Evolutionary conservation across 2,113 vertebrate species (phyloP), one percentile per base, ranked within the genome.

Genomic region (Ceuthmochares aereus): DNA sequence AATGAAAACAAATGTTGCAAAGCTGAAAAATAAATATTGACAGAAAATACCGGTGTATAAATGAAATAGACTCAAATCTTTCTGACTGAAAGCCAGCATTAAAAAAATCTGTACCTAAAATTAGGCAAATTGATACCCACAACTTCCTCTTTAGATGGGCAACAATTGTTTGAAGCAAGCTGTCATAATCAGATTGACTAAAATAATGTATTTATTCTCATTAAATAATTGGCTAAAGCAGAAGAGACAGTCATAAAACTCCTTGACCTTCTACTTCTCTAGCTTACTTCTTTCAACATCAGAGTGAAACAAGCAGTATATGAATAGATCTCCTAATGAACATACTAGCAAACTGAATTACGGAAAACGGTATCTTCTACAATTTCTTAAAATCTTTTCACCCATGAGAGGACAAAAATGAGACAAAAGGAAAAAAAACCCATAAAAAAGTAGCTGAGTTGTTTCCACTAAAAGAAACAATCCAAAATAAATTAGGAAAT

Each of bases 331-430:
- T 15, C 14, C 17, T 45, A 19, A 9, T 8, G 23, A 73, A 49
- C 18, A 45, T 9, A 26, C 2, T 18, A 84, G n/a, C 9, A 85
- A 81, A 59, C 3, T 6, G 13, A 36, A 51, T 34, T 59, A 36
- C 0, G 2, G 13, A 52, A 45, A 37, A 37, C 56, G 4, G 0
- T 34, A 34, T 14, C 26, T 40, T 56, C 40, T 37, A 32, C 4
- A 37, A 5, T 12, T 52, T 63, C 27, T 1, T 5, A 2, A 59
- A n/a, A 23, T 29, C 0, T 66, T 77, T 23, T 78, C 4, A 25
- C 5, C 4, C 4, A 1, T 45, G 36, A 27, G 10, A 62, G 3
- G 1, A n/a, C 3, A n/a, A 60, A 1, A 26, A 8, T 0, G 3
- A 40, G 2, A 85, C 2, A 56, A 75, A 79, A 72, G 5, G 21